Base-by-base conservation (phyloP, 92 coral and sea anemone genomes). In the Zoanthus sansibaricus region DNA sequence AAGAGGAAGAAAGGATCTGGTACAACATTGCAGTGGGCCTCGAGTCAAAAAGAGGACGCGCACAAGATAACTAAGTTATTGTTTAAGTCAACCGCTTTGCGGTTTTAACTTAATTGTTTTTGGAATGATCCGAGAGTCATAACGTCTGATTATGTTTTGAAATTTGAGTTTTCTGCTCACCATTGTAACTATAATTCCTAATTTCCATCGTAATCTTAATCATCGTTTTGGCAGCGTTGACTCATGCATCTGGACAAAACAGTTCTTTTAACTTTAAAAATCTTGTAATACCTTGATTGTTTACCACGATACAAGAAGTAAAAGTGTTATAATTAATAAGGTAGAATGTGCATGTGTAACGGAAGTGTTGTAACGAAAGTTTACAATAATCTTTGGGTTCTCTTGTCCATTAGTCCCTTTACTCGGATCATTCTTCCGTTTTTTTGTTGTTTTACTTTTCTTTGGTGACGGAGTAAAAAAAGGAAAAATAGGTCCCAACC, bases 401-500 rank as follows among this genome's bases (percentile, higher is more conserved):
- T 84, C 75, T 17, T 76, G 75, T 30, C 87, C 94, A 54, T 88
- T 91, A 47, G 87, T 88, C 12, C 87, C 94, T 59, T 91, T 91
- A 61, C 87, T 88, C 11, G 94, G 86, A 45, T 84, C 80, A 15
- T 72, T 89, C 6, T 85, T 75, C 21, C 71, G 89, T 45, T 69
- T 88, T 68, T 80, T 87, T 12, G 93, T 90, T 52, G 94, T 92
- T 59, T 78, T 92, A 25, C 86, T 83, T 52, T 84, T 64, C 70
- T 92, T 92, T 10, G 76, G 66, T 9, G 97, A 90, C 11, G 95
- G 93, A 18, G 98, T 90, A 10, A 71, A 52, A 7, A 87, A 66
- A 5, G 94, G 93, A 47, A 70, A 20, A 0, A 82, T 32, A 15
- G 84, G 30, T 1, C 69, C 67, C 3, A 82, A 90, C 33, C 92